These are phyloP conservation scores for Leptinotarsa haldemani DNA, from an alignment of 2,888 invertebrate species.

Conservation along the genomic window DNA sequence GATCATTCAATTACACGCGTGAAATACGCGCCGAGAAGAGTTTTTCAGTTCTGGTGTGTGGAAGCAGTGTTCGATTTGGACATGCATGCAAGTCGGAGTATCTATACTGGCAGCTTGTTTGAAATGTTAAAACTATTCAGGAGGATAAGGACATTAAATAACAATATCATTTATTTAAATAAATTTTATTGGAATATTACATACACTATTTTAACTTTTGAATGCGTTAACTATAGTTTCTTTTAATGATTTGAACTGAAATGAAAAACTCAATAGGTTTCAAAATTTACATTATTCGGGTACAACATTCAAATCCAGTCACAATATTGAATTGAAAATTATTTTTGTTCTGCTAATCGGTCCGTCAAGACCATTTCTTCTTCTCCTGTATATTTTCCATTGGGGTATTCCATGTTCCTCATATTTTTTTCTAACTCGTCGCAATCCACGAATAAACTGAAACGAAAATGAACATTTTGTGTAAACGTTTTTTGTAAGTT, in stretches of 20 bases:
- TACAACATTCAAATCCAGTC: conserved; percentile 51
- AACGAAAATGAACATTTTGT: not conserved
- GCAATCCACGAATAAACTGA: conserved; percentile 55
- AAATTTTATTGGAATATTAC: not conserved
- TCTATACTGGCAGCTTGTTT: no score
- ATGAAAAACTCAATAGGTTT: conserved; percentile 24
- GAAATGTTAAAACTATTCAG: no score
- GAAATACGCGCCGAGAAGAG: no score
- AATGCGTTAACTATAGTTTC: not conserved
- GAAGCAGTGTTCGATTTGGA: no score
- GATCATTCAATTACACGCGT: no score
- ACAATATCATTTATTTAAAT: not conserved
- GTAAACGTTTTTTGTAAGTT: no score
- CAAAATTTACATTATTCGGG: conserved; percentile 43
- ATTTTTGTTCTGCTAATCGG: conserved; percentile 33
- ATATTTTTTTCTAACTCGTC: conserved; percentile 52
- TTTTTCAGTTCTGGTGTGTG: no score
- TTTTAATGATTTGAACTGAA: not conserved
- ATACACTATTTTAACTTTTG: not conserved
- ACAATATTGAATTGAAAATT: conserved; percentile 31
- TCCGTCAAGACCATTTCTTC: conserved; percentile 41
- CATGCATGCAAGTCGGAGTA: no score
- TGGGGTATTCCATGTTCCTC: conserved; percentile 45
- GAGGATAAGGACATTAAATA: no score
- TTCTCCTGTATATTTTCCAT: conserved; percentile 38